A percentile compares a stretch with the other conserved stretches of the same genome.
These are phyloP conservation scores for Melitaea athalia DNA, from an alignment of 2,888 invertebrate genomes.

Conservation along the genomic window DNA sequence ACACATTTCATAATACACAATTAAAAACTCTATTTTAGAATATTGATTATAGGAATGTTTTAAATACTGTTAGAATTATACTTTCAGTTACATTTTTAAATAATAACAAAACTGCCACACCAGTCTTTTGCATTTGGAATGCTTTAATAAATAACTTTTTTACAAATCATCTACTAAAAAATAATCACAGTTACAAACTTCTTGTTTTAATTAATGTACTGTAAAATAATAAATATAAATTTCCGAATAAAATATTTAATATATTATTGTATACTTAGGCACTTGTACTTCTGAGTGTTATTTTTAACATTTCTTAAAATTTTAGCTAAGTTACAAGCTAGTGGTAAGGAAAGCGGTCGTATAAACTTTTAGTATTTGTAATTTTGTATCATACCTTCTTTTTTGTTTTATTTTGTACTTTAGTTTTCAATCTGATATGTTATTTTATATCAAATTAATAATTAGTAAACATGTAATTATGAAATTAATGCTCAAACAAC, in stretches of 20 bases:
- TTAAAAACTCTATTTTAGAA: conserved; percentile 29
- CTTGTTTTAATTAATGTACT: conserved; percentile 28
- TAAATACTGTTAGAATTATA: conserved; percentile 52
- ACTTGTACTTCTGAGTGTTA: conserved; percentile 23
- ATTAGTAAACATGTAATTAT: no score
- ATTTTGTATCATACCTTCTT: background rate
- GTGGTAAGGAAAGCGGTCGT: conserved; percentile 3
- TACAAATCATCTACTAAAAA: conserved; percentile 26
- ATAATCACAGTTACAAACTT: conserved; percentile 42
- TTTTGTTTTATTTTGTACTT: background rate
- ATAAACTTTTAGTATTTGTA: background rate
- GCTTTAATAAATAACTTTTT: conserved; percentile 24
- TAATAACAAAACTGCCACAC: conserved; percentile 34
- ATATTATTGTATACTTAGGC: conserved; percentile 23
- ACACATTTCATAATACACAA: conserved; percentile 40
- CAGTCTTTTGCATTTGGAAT: conserved; percentile 41
- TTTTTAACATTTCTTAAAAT: conserved; percentile 15
- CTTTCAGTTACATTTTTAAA: conserved; percentile 16
- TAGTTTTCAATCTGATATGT: background rate
- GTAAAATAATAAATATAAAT: conserved; percentile 14
- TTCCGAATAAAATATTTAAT: conserved; percentile 9
- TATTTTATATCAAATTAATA: no score
- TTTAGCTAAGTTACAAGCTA: conserved; percentile 8
- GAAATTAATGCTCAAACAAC: background rate
- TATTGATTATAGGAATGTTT: conserved; percentile 55